Evolutionary conservation across 2,888 invertebrate genomes (phyloP), one percentile per base, ranked within the genome.

Genomic region (Tolmerus cingulatus): DNA sequence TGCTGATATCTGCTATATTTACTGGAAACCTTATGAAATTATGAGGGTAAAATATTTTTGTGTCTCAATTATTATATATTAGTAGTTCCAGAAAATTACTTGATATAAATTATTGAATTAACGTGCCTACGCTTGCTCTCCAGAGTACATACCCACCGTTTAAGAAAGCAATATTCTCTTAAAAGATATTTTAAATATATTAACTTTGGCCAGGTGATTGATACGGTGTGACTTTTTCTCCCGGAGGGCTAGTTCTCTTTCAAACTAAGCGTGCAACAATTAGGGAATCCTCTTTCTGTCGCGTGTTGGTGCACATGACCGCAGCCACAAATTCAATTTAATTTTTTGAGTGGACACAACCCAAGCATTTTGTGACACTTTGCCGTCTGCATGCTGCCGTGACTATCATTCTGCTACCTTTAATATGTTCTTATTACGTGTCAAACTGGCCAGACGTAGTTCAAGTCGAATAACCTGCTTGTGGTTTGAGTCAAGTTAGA

Each of bases 381-480:
- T 30, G 16, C 51, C 30, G 79, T 46, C 46, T 76, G 27, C 86
- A 82, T 86, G 76, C 66, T 79, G 51, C 30, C 79, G 79, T 81
- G 85, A 87, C 87, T 55, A 86, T 87, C 76, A 51, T 78, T 86
- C 82, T 55, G 55, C 57, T 76, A 51, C 74, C 74, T 74, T 79
- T 79, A 78, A 79, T 87, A 66, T 76, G 34, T 37, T 19, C 74
- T 37, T 79, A 79, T 79, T 46, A 46, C 51, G 51, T 79, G 79
- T 46, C 51, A 79, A 79, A 27, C 40, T 46, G 27, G 51, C 79
- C 46, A 51, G 51, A 79, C 79, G 23, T 55, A 40, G 51, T 30
- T 46, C 79, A 79, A 51, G 79, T 27, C 51, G 43, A 8, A 51
- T 43, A 79, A 79, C 79, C 79, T 14, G 23, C 23, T 79, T 79